Conservation (phyloP, 1,140 invertebrate genomes). For the Reticulitermes speratus region DNA sequence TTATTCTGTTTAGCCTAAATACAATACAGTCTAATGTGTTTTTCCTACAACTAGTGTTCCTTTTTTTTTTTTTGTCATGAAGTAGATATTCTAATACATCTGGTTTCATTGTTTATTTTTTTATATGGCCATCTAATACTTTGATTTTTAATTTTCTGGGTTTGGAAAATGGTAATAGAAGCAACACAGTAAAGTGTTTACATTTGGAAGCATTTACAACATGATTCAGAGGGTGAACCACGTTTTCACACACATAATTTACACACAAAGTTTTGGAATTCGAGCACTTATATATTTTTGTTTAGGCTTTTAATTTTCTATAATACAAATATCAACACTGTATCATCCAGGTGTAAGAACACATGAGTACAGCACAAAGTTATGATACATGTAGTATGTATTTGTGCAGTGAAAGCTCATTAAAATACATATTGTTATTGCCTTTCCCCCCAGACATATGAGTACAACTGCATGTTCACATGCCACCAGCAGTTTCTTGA, state of each 20-base stretch:
- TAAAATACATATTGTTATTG: background rate
- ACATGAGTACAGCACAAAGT: background rate
- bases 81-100: background rate
- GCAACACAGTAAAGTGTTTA: conserved; percentile 2
- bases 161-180: background rate
- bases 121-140: background rate
- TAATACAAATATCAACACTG: conserved; percentile 11
- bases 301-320: background rate
- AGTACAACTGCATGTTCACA: too few species aligned
- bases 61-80: background rate
- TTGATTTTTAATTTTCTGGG: background rate
- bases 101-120: background rate
- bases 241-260: background rate
- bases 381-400: background rate
- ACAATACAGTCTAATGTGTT: background rate
- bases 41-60: background rate
- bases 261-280: background rate
- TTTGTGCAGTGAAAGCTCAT: background rate
- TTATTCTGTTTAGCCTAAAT: background rate
- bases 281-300: background rate
- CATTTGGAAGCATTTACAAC: conserved; percentile 8
- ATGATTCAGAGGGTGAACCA: background rate
- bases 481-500: too few species aligned
- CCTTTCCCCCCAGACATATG: background rate
- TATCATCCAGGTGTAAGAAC: conserved; percentile 7